Evolutionary conservation across 2,888 invertebrate species (phyloP).

Genomic region (Dryobota labecula): DNA sequence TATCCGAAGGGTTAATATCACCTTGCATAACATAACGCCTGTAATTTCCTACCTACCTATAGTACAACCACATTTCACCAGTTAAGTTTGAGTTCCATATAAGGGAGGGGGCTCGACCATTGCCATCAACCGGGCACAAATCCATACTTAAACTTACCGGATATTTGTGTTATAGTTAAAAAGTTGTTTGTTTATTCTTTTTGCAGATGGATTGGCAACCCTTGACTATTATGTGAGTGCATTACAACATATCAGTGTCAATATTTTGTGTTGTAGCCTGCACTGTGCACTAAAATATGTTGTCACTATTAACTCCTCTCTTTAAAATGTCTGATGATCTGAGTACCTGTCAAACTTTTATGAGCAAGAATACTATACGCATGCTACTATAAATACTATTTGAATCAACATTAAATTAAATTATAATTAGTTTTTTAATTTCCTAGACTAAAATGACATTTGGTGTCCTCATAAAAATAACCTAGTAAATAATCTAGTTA

Average conservation of each 20-base stretch:
- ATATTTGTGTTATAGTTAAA: not conserved
- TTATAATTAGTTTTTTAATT: not conserved
- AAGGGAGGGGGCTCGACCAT: not conserved
- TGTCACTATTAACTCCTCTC: too few relatives aligned
- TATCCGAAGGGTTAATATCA: not conserved
- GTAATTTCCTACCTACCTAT: not conserved
- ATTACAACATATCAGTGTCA: constrained; percentile 40
- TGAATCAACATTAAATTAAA: not conserved
- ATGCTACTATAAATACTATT: too few relatives aligned
- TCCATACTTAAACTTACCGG: too few relatives aligned
- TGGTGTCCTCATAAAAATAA: too few relatives aligned
- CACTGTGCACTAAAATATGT: constrained; percentile 49
- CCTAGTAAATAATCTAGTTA: too few relatives aligned
- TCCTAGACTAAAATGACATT: too few relatives aligned
- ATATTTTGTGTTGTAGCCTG: constrained; percentile 60
- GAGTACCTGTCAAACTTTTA: not conserved
- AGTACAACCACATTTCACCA: not conserved
- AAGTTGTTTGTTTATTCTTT: constrained; percentile 37
- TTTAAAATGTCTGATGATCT: not conserved
- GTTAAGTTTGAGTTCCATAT: not conserved
- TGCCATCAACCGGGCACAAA: not conserved
- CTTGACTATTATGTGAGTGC: constrained; percentile 64
- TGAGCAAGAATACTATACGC: too few relatives aligned
- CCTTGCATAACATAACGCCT: too few relatives aligned
- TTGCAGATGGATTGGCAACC: constrained; percentile 67